phyloP scores from a whole-genome alignment of 2,113 vertebrate species.

The Mustela lutreola region DNA sequence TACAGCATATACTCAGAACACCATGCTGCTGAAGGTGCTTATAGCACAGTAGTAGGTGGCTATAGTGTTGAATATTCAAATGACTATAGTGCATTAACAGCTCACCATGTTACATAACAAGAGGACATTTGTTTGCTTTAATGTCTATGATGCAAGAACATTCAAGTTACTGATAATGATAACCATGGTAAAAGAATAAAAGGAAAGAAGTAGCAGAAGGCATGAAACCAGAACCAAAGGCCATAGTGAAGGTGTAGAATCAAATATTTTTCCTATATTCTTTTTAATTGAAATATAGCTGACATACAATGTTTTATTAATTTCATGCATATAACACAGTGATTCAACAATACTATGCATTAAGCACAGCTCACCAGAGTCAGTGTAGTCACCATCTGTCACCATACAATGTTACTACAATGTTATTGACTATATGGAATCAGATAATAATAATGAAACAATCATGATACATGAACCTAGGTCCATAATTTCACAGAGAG shows the following conservation, averaged over 20 bases:
- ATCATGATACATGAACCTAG: neutral
- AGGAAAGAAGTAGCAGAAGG: neutral
- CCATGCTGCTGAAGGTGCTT: neutral
- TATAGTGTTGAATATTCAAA: neutral
- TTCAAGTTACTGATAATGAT: neutral
- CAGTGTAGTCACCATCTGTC: neutral
- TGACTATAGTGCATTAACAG: neutral
- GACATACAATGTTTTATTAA: neutral
- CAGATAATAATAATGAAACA: neutral
- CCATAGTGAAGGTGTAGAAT: conserved; percentile 3
- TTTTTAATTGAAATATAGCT: neutral
- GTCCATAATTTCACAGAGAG: neutral
- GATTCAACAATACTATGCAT: neutral
- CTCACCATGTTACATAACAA: neutral
- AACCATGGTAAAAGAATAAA: neutral
- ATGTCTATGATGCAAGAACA: neutral
- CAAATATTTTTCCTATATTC: neutral
- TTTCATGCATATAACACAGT: neutral
- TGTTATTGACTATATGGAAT: neutral
- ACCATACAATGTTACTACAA: neutral
- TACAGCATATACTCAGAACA: neutral
- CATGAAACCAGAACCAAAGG: neutral
- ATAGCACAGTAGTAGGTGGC: neutral
- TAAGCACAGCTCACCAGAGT: neutral
- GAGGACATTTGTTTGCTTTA: neutral